Conservation (phyloP, 2,797 vertebrate genomes). For the Neomorphus geoffroyi region DNA sequence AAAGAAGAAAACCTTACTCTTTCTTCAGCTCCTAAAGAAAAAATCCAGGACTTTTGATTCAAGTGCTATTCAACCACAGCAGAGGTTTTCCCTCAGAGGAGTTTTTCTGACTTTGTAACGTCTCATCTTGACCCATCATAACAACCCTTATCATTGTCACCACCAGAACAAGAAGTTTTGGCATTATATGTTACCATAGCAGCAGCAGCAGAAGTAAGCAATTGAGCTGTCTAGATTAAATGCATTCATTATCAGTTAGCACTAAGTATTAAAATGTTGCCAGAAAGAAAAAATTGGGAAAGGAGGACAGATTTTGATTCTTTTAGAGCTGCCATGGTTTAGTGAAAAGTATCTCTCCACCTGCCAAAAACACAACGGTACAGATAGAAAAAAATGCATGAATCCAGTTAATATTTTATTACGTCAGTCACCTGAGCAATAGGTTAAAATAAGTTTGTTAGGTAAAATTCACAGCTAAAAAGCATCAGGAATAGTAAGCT, state of each 20-base stretch:
- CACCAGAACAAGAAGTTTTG: not conserved
- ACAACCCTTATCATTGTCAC: not conserved
- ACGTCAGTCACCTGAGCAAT: not conserved
- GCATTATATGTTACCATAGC: not conserved
- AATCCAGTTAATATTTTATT: not conserved
- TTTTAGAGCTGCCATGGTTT: not conserved
- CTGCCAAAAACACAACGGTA: not conserved
- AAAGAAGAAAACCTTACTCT: not conserved
- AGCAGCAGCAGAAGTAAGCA: not conserved
- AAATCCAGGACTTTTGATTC: not conserved
- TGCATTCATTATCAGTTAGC: not conserved
- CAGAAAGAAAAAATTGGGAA: not conserved
- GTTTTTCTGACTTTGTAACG: not conserved
- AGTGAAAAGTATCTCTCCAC: not conserved
- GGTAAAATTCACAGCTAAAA: not conserved
- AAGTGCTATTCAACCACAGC: not conserved
- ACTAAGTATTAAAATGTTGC: not conserved
- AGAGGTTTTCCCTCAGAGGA: not conserved
- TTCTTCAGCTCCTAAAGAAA: not conserved
- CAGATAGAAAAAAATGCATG: not conserved
- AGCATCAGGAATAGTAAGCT: not conserved
- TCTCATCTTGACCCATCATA: not conserved
- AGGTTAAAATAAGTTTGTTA: not conserved
- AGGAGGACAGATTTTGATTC: not conserved
- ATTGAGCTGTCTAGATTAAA: slow-evolving; percentile 2